phyloP scores from a whole-genome alignment of 2,113 vertebrate genomes.

The Tenrec ecaudatus region DNA sequence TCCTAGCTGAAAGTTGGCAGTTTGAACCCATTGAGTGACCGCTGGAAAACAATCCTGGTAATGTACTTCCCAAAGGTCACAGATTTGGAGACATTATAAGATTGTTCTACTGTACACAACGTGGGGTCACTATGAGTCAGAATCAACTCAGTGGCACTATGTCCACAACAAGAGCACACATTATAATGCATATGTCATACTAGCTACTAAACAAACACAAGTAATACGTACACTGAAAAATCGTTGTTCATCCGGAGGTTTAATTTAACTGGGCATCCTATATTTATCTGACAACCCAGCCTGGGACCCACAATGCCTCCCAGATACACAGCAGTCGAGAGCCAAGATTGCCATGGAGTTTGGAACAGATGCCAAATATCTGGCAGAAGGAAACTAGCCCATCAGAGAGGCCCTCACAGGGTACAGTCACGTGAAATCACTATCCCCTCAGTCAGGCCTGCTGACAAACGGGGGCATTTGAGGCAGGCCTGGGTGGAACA shows the following conservation, averaged over 20 bases:
- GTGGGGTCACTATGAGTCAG: neutral
- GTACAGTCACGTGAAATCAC: slow-evolving; percentile 29
- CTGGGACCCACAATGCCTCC: neutral
- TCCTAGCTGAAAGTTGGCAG: neutral
- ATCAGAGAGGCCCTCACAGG: neutral
- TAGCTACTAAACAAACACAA: too few species aligned
- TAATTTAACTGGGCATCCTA: neutral
- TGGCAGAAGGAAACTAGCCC: slow-evolving; percentile 42
- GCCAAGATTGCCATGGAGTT: neutral
- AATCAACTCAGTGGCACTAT: neutral
- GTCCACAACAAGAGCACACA: neutral
- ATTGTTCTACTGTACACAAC: neutral
- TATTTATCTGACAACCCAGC: slow-evolving; percentile 8
- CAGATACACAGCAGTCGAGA: neutral
- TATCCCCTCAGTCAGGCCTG: neutral
- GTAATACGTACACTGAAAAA: too few species aligned
- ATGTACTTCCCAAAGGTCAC: neutral
- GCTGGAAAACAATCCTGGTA: neutral
- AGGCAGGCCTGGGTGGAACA: neutral
- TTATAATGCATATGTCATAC: neutral
- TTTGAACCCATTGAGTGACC: neutral
- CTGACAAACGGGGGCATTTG: slow-evolving; percentile 15
- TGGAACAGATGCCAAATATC: slow-evolving; percentile 46
- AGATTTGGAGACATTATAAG: neutral
- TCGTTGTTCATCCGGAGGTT: neutral